Conservation (phyloP, 2,888 invertebrate species). For the Yponomeuta plumbellus region DNA sequence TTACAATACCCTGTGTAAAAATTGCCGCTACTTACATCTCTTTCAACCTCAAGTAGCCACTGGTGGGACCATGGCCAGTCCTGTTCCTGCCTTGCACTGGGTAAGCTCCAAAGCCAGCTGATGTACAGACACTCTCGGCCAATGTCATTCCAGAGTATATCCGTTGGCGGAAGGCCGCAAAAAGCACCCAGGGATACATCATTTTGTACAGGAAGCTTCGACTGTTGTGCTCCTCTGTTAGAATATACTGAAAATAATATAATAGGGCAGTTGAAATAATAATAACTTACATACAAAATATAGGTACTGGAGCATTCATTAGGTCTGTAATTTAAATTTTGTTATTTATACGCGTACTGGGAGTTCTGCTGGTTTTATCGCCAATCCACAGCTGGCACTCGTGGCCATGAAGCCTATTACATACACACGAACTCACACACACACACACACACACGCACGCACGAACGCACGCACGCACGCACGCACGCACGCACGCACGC, state of each 20-base stretch:
- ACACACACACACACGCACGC: too few species aligned
- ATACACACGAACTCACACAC: too few species aligned
- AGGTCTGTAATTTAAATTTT: too few species aligned
- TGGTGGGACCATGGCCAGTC: constrained; percentile 90
- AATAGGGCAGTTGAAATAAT: constrained; percentile 35
- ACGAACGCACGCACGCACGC: too few species aligned
- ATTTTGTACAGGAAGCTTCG: constrained; percentile 86
- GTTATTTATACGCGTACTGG: too few species aligned
- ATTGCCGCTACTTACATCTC: constrained; percentile 62
- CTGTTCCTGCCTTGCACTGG: constrained; percentile 83
- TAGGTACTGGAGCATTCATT: too few species aligned
- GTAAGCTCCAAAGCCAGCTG: constrained; percentile 94
- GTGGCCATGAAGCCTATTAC: too few species aligned
- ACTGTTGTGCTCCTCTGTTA: constrained; percentile 84
- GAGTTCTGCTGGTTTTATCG: too few species aligned
- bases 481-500: too few species aligned
- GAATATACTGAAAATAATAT: constrained; percentile 80
- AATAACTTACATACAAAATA: not conserved
- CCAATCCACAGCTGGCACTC: too few species aligned
- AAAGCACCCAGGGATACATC: constrained; percentile 90
- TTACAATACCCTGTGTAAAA: not conserved
- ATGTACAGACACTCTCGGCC: constrained; percentile 95
- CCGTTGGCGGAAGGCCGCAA: constrained; percentile 91
- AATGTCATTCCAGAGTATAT: constrained; percentile 93
- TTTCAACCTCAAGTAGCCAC: constrained; percentile 78